Base-by-base conservation (phyloP, 1,140 invertebrate species). In the Sarcophaga peregrina region DNA sequence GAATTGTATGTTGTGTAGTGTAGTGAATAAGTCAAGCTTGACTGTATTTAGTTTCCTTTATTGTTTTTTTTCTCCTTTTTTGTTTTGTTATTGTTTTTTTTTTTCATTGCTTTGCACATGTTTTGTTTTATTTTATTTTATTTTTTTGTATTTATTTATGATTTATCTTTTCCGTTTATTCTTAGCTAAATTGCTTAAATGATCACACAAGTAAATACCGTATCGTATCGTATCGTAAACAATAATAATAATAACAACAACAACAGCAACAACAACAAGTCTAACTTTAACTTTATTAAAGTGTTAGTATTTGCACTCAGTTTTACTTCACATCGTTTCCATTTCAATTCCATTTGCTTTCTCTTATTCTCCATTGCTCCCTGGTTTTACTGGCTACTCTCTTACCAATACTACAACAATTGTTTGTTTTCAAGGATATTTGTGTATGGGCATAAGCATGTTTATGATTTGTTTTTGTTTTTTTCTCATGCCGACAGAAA, bases 231-330 rank as follows among this genome's bases (percentile, higher is more conserved):
- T 37, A 37, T 37, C 25, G 25, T 37, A 37, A 37, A 37, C 25
- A 37, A 37, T 37, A 37, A 37, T 37, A 37, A 37, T 37, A 37
- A 37, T 37, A 37, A 4, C 25, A 37, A 37, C 25, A 37, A 4
- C 25, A 37, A 37, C 25, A 37, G 25, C 25, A 37, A 37, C 25
- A 37, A 37, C 25, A 37, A 37, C 25, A 37, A 1, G 25, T 37
- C 4, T 37, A 37, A 37, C 25, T 37, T 37, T 37, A 37, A 37
- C 25, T 37, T 37, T 37, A 37, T 37, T 37, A 37, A 68, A 68
- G 62, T 68, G 48, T 76, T 76, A n/a, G 45, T 76, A 45, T 76
- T 76, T 47, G 45, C 48, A 50, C 74, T 76, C 74, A 46, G 74
- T 37, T 37, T 1, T 37, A 37, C 25, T 37, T 2, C 25, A 37